Evolutionary conservation across 1,140 invertebrate species (phyloP).

Genomic region (Saxidomus purpurata): DNA sequence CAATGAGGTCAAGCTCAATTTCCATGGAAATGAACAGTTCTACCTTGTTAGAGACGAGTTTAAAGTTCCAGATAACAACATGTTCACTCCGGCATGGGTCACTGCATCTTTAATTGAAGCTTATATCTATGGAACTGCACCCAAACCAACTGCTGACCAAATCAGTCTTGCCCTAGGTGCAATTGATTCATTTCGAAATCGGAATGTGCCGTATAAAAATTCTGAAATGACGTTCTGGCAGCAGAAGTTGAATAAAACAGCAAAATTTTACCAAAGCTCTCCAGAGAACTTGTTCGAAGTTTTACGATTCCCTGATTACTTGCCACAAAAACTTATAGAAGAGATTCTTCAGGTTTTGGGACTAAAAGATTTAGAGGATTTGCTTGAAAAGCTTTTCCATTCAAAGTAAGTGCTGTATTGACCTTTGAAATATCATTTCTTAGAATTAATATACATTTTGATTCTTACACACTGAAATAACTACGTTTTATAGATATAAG

Average conservation of each 20-base stretch:
- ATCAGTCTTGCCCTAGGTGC: slow-evolving; percentile 72
- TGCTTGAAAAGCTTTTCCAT: slow-evolving; percentile 67
- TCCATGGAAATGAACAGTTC: slow-evolving; percentile 70
- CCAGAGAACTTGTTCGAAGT: slow-evolving; percentile 79
- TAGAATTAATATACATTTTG: background rate
- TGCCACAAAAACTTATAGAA: slow-evolving; percentile 75
- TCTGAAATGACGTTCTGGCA: slow-evolving; percentile 83
- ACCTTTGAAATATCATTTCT: background rate
- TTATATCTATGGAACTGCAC: slow-evolving; percentile 70
- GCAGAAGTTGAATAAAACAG: slow-evolving; percentile 77
- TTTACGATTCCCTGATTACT: slow-evolving; percentile 70
- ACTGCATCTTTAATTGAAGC: slow-evolving; percentile 75
- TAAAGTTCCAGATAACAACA: slow-evolving; percentile 80
- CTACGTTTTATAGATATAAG: background rate
- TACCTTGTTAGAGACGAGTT: slow-evolving; percentile 68
- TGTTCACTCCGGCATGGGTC: slow-evolving; percentile 80
- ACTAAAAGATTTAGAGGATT: slow-evolving; percentile 70
- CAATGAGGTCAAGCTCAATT: slow-evolving; percentile 76
- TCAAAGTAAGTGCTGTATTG: slow-evolving; percentile 67
- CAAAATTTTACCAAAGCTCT: slow-evolving; percentile 71
- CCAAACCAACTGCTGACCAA: slow-evolving; percentile 65
- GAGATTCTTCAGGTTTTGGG: slow-evolving; percentile 76
- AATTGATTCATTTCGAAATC: slow-evolving; percentile 74
- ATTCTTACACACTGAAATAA: background rate
- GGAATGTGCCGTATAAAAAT: slow-evolving; percentile 70